Conservation (phyloP, 2,113 vertebrate species). For the Cyanoderma ruficeps region DNA sequence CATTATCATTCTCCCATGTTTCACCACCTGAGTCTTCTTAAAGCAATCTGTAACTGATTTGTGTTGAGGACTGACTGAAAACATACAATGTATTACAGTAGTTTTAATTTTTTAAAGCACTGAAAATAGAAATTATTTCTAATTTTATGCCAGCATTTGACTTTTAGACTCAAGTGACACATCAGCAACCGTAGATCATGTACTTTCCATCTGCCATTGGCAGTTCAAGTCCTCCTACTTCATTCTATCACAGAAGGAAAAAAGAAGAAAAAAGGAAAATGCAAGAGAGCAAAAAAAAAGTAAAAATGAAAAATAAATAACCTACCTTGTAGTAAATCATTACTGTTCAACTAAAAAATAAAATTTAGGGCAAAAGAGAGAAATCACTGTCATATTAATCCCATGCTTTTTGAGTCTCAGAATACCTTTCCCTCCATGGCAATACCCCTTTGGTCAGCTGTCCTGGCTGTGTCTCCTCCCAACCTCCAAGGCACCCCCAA, state of each 20-base stretch:
- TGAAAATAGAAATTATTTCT: neutral
- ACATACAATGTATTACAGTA: neutral
- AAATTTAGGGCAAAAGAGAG: neutral
- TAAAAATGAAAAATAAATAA: accelerated
- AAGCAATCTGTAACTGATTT: neutral
- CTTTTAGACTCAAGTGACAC: neutral
- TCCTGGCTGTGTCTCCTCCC: neutral
- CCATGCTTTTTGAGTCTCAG: neutral
- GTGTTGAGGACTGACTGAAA: neutral
- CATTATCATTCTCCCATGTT: neutral
- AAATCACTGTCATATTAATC: neutral
- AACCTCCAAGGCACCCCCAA: neutral
- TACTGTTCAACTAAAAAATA: neutral
- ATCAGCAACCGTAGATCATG: neutral
- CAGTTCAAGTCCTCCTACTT: neutral
- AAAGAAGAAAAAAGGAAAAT: neutral
- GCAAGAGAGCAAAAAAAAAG: too few species aligned
- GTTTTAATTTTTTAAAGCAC: neutral
- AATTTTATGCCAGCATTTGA: neutral
- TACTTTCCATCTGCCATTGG: neutral
- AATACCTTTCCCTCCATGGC: neutral
- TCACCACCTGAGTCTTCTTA: neutral
- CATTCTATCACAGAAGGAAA: neutral
- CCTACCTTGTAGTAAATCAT: neutral
- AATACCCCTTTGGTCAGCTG: neutral